These are phyloP conservation scores for Listronotus oregonensis DNA, from an alignment of 1,140 invertebrate genomes.

Conservation along the genomic window DNA sequence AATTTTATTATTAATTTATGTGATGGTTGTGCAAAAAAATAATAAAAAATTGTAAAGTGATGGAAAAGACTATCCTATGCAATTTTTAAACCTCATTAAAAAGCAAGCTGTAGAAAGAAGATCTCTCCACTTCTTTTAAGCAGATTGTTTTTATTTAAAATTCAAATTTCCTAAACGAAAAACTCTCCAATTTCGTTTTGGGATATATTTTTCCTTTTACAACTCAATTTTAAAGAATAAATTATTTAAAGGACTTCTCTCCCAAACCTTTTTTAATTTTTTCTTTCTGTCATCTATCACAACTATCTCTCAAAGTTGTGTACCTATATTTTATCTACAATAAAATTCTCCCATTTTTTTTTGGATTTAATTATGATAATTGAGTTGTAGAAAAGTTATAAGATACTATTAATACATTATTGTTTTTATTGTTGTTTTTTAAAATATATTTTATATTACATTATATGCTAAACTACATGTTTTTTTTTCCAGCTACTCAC, in stretches of 20 bases:
- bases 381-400: slow-evolving; percentile 2
- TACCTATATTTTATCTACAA: not conserved
- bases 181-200: slow-evolving; percentile 20
- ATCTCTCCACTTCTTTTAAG: slow-evolving; percentile 21
- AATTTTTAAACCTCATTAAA: not conserved
- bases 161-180: slow-evolving; percentile 7
- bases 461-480: slow-evolving; percentile 17
- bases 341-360: slow-evolving; percentile 17
- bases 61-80: not conserved
- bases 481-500: slow-evolving; percentile 24
- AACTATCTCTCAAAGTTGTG: slow-evolving; percentile 16
- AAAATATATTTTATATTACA: slow-evolving; percentile 32
- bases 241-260: slow-evolving; percentile 13
- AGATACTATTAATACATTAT: slow-evolving; percentile 1
- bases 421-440: slow-evolving; percentile 25
- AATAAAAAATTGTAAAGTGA: slow-evolving; percentile 8
- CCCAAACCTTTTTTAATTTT: slow-evolving; percentile 13
- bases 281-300: not conserved
- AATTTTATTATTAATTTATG: slow-evolving; percentile 53
- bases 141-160: slow-evolving; percentile 8
- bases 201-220: not conserved
- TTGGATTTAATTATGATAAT: not conserved
- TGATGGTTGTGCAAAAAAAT: slow-evolving; percentile 46
- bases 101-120: slow-evolving; percentile 1
- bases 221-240: slow-evolving; percentile 4